Evolutionary conservation across 2,888 invertebrate species (phyloP).

Genomic region (Caenorhabditis panamensis): DNA sequence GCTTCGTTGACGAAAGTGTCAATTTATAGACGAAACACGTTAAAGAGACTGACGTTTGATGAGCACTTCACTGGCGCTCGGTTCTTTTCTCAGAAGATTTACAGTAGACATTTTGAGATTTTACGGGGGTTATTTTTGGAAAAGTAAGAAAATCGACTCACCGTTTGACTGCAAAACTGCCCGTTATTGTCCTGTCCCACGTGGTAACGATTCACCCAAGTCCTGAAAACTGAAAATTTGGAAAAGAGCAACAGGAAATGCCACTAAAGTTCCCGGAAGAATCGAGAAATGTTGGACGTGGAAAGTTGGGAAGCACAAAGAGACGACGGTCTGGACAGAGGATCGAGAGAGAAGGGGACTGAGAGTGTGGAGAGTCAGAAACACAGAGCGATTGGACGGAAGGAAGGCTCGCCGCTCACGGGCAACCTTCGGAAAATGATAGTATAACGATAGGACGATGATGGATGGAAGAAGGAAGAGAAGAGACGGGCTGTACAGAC

Average conservation of each 20-base stretch:
- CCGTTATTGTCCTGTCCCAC: constrained; percentile 24
- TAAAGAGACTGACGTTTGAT: background rate
- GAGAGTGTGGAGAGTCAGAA: constrained; percentile 11
- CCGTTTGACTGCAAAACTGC: constrained; percentile 3
- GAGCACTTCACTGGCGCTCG: background rate
- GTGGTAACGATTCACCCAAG: constrained; percentile 49
- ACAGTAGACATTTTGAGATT: background rate
- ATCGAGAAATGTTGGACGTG: background rate
- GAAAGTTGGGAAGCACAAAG: background rate
- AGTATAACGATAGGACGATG: no score
- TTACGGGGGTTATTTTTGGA: background rate
- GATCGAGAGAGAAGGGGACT: background rate
- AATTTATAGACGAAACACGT: background rate
- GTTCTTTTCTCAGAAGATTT: background rate
- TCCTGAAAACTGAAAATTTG: constrained; percentile 15
- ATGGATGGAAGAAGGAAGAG: no score
- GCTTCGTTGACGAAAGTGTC: constrained; percentile 19
- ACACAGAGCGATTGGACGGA: no score
- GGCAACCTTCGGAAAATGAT: constrained; percentile 1
- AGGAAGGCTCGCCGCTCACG: constrained; percentile 13
- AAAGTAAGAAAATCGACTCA: constrained; percentile 9
- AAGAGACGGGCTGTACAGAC: no score
- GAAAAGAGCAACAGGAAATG: background rate
- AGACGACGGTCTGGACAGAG: background rate
- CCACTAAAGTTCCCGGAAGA: background rate